Conservation (phyloP, 2,888 invertebrate genomes). For the Euplexia lucipara region DNA sequence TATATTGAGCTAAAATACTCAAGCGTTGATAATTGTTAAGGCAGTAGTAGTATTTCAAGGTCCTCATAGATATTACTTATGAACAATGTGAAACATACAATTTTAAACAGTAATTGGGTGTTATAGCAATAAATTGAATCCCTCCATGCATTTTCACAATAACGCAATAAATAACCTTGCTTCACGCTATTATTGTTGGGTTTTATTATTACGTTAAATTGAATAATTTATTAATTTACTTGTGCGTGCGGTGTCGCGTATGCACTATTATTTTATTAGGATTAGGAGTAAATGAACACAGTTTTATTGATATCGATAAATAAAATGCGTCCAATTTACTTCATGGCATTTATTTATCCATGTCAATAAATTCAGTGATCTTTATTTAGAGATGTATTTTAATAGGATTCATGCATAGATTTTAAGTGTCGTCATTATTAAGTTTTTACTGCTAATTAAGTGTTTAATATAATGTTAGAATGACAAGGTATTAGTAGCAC, state of each 20-base stretch:
- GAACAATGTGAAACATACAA: slow-evolving; percentile 17
- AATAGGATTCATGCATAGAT: slow-evolving; percentile 70
- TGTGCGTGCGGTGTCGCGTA: slow-evolving; percentile 33
- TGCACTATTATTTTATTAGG: slow-evolving; percentile 29
- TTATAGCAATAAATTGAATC: slow-evolving; percentile 55
- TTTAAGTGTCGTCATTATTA: slow-evolving; percentile 57
- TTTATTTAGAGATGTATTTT: slow-evolving; percentile 61
- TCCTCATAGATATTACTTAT: slow-evolving; percentile 50
- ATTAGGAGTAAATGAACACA: slow-evolving; percentile 33
- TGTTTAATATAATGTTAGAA: slow-evolving; percentile 73
- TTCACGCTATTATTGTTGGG: slow-evolving; percentile 32
- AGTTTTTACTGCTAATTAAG: slow-evolving; percentile 56
- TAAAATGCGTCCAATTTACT: slow-evolving; percentile 10
- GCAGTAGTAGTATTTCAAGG: neutral
- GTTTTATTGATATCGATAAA: slow-evolving; percentile 39
- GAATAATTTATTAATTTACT: slow-evolving; percentile 44
- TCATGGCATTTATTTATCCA: slow-evolving; percentile 29
- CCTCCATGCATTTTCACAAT: slow-evolving; percentile 51
- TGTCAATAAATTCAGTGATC: slow-evolving; percentile 31
- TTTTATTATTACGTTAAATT: slow-evolving; percentile 48
- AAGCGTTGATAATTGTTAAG: neutral
- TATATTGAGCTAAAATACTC: slow-evolving; percentile 9
- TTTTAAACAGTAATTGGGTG: slow-evolving; percentile 46
- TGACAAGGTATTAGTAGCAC: slow-evolving; percentile 82
- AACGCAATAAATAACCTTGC: slow-evolving; percentile 45